Percentiles rank a stretch among this genome's conserved stretches.
These are phyloP conservation scores for Florisuga fusca DNA, from an alignment of 2,797 vertebrate genomes.

Conservation along the genomic window DNA sequence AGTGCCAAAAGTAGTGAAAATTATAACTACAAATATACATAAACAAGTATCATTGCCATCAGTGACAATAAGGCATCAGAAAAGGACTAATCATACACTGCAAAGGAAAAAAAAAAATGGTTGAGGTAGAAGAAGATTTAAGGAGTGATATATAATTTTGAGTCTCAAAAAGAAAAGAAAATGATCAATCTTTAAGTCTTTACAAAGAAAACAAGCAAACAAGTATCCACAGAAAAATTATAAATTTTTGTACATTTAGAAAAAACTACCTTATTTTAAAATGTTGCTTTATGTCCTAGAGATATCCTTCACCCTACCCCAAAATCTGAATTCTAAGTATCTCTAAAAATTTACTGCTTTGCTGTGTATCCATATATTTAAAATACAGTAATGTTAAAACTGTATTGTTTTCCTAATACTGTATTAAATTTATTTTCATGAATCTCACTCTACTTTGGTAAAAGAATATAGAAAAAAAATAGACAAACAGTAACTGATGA, in stretches of 20 bases:
- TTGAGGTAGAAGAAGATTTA: not conserved
- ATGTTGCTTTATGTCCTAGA: not conserved
- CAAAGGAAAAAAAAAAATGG: not conserved
- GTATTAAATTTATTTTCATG: constrained; percentile 12
- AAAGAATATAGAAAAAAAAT: not conserved
- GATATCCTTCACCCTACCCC: not conserved
- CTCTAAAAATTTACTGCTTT: not conserved
- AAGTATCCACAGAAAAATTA: not conserved
- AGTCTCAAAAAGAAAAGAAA: not conserved
- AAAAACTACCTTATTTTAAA: not conserved
- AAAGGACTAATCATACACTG: not conserved
- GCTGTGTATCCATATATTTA: not conserved
- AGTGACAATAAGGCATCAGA: not conserved
- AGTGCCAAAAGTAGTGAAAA: not conserved
- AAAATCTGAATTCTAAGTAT: not conserved
- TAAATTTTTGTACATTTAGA: not conserved
- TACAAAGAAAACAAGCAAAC: not conserved
- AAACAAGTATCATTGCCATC: not conserved
- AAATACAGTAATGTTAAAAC: not conserved
- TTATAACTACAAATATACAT: not conserved
- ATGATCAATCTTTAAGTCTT: not conserved
- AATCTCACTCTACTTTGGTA: not conserved
- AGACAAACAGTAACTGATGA: not conserved
- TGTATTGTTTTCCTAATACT: not conserved
- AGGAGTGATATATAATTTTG: not conserved